A percentile compares a stretch with the other conserved stretches of the same genome.
phyloP scores from a whole-genome alignment of 2,888 invertebrate species.

The Fragum whitleyi region DNA sequence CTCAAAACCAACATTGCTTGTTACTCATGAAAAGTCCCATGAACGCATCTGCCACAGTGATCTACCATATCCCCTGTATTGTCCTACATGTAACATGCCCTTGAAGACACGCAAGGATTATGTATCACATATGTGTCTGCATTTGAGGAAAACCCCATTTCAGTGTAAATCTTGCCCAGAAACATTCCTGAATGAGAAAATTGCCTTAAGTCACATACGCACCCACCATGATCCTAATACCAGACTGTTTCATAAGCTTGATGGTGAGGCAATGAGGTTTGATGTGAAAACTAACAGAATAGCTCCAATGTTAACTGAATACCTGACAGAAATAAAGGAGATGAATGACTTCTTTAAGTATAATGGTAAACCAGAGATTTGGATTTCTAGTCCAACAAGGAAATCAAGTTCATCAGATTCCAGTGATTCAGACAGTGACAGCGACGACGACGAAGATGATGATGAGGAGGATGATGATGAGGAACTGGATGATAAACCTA shows the following conservation, averaged over 20 bases:
- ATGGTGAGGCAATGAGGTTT: conserved; percentile 59
- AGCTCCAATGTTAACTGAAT: conserved; percentile 43
- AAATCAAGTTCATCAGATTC: neutral
- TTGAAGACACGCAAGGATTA: conserved; percentile 42
- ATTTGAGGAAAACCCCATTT: conserved; percentile 39
- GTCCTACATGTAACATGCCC: conserved; percentile 51
- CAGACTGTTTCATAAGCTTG: conserved; percentile 39
- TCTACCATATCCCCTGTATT: conserved; percentile 52
- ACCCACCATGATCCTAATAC: conserved; percentile 42
- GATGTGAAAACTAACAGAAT: conserved; percentile 55
- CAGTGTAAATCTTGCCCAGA: conserved; percentile 49
- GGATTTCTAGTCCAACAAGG: conserved; percentile 2
- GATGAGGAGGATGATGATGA: conserved; percentile 29
- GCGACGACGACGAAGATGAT: conserved; percentile 12
- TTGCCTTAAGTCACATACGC: conserved; percentile 47
- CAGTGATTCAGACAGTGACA: neutral
- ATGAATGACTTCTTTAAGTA: conserved; percentile 52
- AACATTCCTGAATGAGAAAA: conserved; percentile 47
- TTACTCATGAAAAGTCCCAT: conserved; percentile 56
- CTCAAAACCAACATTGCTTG: conserved; percentile 44
- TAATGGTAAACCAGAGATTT: conserved; percentile 48
- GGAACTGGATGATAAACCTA: conserved; percentile 9
- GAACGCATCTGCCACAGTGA: conserved; percentile 37
- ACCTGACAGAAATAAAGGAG: conserved; percentile 49
- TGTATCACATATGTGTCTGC: conserved; percentile 43